Evolutionary conservation across 2,113 vertebrate genomes (phyloP), one percentile per base, ranked within the genome.

Genomic region (Urocitellus parryii): DNA sequence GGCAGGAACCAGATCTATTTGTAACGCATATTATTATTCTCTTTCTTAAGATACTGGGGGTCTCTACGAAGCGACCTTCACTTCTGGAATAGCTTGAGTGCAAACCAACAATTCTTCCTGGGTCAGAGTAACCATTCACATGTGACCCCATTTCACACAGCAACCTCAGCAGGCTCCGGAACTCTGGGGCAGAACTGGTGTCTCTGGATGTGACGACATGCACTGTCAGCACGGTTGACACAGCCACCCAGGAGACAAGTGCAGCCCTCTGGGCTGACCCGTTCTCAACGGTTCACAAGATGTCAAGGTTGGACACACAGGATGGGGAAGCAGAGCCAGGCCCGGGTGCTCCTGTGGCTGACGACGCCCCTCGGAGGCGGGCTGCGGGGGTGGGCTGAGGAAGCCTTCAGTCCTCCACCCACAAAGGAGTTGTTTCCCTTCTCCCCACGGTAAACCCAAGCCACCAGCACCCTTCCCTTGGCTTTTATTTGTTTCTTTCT

Each of bases 401-500:
- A 4, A 12, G 51, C 10, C 76, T 70, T 12, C 1, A 8, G 42
- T 61, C 53, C n/a, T 58, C 79, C 17, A 39, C 13, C 67, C 80
- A 53, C 27, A 37, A 20, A 39, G 27, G 85, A 37, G 73, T 2
- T 24, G 22, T 22, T 39, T 48, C 29, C 12, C 34, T n/a, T 63
- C 48, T 48, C 39, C 68, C 77, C 13, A 4, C 8, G 8, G 73
- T 39, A 80, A 81, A 88, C 83, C 76, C 96, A 72, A 91, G 34
- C 67, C 91, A 85, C 58, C 80, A 96, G 94, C 87, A 92, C 93
- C 94, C 93, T 87, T 90, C 45, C 45, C 37, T 34, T 39, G 80
- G 91, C 48, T 51, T 93, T 32, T 97, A 95, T 97, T 97, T 97
- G 97, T 97, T 97, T 95, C 76, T 80, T 63, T 95, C 96, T 42